Evolutionary conservation across 2,888 invertebrate genomes (phyloP).

Genomic region (Xestia xanthographa): DNA sequence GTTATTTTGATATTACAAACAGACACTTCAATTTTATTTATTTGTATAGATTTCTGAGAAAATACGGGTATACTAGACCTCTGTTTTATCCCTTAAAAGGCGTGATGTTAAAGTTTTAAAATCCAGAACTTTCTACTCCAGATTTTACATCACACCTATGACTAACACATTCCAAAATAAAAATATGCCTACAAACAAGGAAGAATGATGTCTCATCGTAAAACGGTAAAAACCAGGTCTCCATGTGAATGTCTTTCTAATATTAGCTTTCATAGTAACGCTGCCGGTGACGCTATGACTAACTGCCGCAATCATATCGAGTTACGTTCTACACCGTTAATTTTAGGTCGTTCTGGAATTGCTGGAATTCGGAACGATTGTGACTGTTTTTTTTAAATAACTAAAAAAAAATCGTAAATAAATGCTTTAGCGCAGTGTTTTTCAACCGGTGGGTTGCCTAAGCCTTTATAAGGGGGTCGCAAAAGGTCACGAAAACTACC

Average conservation of each 20-base stretch:
- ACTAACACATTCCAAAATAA: conserved; percentile 33
- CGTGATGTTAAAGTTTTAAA: background rate
- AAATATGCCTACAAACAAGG: conserved; percentile 50
- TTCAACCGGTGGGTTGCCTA: too few relatives aligned
- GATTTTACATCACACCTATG: conserved; percentile 7
- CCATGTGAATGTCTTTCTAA: conserved; percentile 49
- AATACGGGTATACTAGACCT: background rate
- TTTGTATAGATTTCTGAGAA: too few relatives aligned
- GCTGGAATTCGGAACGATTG: too few relatives aligned
- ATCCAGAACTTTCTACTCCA: background rate
- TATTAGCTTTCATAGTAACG: conserved; percentile 51
- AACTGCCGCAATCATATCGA: conserved; percentile 60
- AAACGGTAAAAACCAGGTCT: conserved; percentile 37
- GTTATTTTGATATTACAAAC: too few relatives aligned
- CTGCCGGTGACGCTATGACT: conserved; percentile 50
- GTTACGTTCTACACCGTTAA: conserved; percentile 32
- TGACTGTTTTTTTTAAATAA: too few relatives aligned
- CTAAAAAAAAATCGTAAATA: too few relatives aligned
- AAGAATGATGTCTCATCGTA: conserved; percentile 44
- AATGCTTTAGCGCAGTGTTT: too few relatives aligned
- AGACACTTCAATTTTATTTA: too few relatives aligned
- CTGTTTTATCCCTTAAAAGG: background rate
- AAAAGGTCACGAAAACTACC: too few relatives aligned
- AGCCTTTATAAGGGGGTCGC: too few relatives aligned
- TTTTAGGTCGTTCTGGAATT: too few relatives aligned